Conservation (phyloP, 2,113 vertebrate genomes). For the Tragelaphus imberbis region DNA sequence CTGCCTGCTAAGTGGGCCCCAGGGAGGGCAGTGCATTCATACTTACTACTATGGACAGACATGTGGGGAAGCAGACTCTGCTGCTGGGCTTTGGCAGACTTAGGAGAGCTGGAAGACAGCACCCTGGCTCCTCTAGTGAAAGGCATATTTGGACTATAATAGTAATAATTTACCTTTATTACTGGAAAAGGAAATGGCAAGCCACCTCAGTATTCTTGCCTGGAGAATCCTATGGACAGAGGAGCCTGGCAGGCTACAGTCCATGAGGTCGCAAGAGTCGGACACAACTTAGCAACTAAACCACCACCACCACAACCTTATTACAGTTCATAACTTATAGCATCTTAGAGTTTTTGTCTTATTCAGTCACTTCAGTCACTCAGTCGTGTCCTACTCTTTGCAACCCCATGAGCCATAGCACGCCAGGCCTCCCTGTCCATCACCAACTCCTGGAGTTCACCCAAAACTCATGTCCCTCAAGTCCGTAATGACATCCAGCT, state of each 20-base stretch:
- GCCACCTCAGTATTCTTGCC: background rate
- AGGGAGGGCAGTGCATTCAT: too few species aligned
- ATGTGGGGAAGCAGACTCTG: background rate
- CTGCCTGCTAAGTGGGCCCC: background rate
- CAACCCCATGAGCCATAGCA: fast-evolving
- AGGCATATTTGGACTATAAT: background rate
- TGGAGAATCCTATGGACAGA: background rate
- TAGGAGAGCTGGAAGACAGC: background rate
- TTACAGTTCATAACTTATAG: background rate
- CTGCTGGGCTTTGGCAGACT: background rate
- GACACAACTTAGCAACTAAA: background rate
- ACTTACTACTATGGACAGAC: background rate
- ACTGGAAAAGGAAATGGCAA: background rate
- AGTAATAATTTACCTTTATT: background rate
- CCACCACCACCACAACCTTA: background rate
- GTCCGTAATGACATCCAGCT: background rate
- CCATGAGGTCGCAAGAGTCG: background rate
- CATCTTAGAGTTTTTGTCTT: background rate
- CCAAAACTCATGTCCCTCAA: background rate
- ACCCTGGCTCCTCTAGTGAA: background rate
- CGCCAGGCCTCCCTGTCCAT: background rate
- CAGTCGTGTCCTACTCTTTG: background rate
- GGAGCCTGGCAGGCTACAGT: background rate
- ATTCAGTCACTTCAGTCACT: background rate
- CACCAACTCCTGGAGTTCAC: background rate